These are phyloP conservation scores for Morinoia aosen DNA, from an alignment of 2,888 invertebrate species.

Conservation along the genomic window DNA sequence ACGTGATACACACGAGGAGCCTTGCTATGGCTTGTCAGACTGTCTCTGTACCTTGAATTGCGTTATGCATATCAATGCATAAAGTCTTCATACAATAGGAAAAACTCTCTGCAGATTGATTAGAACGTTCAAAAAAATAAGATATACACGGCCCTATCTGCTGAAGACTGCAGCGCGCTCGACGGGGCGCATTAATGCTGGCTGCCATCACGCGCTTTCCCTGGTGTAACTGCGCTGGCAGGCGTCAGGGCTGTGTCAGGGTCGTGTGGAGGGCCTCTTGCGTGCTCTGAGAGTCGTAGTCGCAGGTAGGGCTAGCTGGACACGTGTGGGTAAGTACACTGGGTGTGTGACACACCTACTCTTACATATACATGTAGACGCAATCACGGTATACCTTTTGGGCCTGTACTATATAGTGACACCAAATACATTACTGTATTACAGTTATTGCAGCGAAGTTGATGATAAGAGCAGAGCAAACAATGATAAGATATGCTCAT, in stretches of 20 bases:
- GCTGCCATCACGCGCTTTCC: background rate
- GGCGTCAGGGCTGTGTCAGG: slow-evolving; percentile 1
- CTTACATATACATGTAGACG: background rate
- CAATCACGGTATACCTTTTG: background rate
- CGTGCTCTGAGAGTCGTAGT: background rate
- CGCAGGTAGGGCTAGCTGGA: background rate
- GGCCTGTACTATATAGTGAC: background rate
- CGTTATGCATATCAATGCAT: background rate
- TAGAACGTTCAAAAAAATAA: background rate
- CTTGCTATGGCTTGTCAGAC: background rate
- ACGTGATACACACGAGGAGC: background rate
- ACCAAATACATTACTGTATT: background rate
- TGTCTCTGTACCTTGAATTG: background rate
- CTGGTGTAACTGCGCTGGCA: background rate
- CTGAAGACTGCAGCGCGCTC: background rate
- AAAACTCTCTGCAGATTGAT: background rate
- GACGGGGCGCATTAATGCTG: background rate
- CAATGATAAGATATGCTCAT: background rate
- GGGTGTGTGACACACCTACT: background rate
- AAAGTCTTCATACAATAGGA: background rate
- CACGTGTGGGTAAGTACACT: background rate
- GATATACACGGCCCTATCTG: background rate
- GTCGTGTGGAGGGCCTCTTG: background rate
- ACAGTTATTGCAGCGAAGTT: background rate
- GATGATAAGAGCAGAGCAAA: background rate